Base-by-base conservation (phyloP, 2,113 vertebrate genomes). In the Carassius auratus region DNA sequence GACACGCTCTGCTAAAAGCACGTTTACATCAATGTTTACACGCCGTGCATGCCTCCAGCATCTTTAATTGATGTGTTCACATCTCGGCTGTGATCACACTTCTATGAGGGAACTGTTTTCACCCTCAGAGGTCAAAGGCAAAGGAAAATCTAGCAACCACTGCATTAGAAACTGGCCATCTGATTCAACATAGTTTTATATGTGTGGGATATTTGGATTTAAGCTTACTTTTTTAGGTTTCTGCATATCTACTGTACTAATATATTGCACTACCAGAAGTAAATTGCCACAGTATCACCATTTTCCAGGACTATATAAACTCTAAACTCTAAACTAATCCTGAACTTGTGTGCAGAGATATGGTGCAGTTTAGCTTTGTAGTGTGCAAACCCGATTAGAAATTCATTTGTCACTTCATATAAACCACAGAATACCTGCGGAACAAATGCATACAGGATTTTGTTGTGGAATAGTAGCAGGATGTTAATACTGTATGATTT, bases 11-110 rank as follows among this genome's bases (percentile, higher is more conserved):
- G 79, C 85, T 89, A 84, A 86, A 71, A 48, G 55, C 84, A 76
- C 85, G 59, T 55, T 57, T 89, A 79, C 85, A 86, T 88, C 80
- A 75, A 48, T 90, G 87, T 79, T 86, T 86, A 48, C 10, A 23
- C 84, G 84, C 30, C 71, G 42, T 81, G 86, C 81, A 81, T 88
- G 87, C 64, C 85, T 61, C 62, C 64, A 61, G 52, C 81, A 83
- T 3, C 55, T 69, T 10, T 83, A 64, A 88, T 83, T 81, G 45
- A 84, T 88, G 88, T 48, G 87, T 87, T 87, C 23, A 74, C 71
- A 86, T 66, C 36, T 82, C 69, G 26, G 66, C 38, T 8, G 17
- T 23, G 50, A 38, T 50, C 66, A 68, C 57, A 61, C 84, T 90
- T 89, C 64, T 85, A 84, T 62, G 42, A 62, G 33, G 9, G 89